phyloP scores from a whole-genome alignment of 2,888 invertebrate genomes.

The Chesias legatella region DNA sequence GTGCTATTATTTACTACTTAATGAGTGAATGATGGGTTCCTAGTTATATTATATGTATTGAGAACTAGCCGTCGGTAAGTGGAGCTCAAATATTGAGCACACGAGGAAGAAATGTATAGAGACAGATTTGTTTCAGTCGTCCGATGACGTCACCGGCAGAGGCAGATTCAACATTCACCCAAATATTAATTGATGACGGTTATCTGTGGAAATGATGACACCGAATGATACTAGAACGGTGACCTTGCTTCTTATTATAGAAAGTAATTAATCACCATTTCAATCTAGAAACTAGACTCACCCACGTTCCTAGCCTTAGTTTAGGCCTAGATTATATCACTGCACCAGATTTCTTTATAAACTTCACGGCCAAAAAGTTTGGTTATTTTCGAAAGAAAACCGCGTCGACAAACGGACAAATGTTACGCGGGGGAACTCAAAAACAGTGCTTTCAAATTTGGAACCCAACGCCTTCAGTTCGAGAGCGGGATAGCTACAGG shows the following conservation, averaged over 20 bases:
- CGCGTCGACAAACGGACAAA: constrained; percentile 24
- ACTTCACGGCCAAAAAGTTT: constrained; percentile 1
- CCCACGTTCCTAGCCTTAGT: constrained; percentile 2
- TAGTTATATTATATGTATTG: no score
- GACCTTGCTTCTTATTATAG: neutral
- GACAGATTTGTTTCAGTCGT: no score
- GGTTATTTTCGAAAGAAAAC: constrained; percentile 30
- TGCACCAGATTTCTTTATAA: neutral
- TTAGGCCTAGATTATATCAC: constrained; percentile 2
- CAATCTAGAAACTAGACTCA: constrained; percentile 10
- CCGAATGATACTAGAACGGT: neutral
- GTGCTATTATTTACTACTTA: no score
- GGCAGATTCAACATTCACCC: neutral
- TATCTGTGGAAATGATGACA: neutral
- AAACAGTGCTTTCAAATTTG: constrained; percentile 37
- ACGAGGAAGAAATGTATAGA: no score
- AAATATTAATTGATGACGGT: no score
- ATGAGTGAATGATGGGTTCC: no score
- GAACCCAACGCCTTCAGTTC: constrained; percentile 40
- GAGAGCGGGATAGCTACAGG: constrained; percentile 51
- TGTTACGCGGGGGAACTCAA: constrained; percentile 34
- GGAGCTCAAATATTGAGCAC: no score
- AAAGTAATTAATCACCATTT: constrained; percentile 1
- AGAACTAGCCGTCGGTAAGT: no score
- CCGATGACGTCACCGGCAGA: no score